These are phyloP conservation scores for Spizaetus ornatus DNA, from an alignment of 2,113 vertebrate species.

Conservation along the genomic window DNA sequence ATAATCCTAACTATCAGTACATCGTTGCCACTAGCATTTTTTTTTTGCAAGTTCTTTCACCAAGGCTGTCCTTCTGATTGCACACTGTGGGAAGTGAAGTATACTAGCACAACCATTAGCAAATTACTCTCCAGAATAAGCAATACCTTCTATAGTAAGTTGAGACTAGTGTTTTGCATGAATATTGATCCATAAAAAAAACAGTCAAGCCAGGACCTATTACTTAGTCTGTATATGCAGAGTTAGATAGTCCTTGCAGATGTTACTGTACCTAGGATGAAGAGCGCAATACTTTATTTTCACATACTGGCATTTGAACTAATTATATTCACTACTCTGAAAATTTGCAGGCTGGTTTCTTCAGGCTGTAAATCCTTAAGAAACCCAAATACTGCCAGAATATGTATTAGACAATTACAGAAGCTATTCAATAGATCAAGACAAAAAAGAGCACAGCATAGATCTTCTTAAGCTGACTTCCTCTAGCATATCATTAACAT, in stretches of 20 bases:
- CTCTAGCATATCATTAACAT: neutral
- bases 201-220: neutral
- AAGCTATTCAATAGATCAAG: conserved; percentile 32
- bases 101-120: neutral
- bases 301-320: neutral
- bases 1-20: neutral
- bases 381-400: conserved; percentile 40
- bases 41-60: neutral
- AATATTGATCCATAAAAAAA: neutral
- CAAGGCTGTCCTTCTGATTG: neutral
- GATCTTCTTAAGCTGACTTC: neutral
- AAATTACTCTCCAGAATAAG: neutral
- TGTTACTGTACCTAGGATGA: neutral
- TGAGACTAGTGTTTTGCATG: neutral
- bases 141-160: neutral
- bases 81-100: neutral
- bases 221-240: neutral
- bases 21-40: neutral
- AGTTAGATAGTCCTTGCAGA: neutral
- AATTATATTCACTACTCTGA: neutral
- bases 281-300: neutral
- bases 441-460: neutral
- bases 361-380: conserved; percentile 4
- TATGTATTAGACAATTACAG: conserved; percentile 23
- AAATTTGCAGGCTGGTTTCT: neutral